Base-by-base conservation (phyloP, 2,113 vertebrate genomes). In the Scomber colias region DNA sequence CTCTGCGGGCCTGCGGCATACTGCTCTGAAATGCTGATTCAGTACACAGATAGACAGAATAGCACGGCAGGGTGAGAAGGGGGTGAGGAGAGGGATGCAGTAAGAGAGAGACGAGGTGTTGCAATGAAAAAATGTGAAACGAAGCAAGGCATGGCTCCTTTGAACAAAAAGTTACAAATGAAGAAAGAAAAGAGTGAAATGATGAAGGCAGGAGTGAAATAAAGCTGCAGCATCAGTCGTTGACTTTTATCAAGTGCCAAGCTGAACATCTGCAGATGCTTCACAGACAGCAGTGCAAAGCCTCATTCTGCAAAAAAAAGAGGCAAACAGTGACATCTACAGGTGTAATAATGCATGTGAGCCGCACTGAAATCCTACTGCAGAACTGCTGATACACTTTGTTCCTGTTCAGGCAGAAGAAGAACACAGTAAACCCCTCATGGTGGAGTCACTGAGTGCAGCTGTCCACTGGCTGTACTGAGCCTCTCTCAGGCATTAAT, bases 1-100 rank as follows among this genome's bases (percentile, higher is more conserved):
- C 85, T 87, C 89, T 92, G 92, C 93, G 90, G 90, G 92, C 87
- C 90, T 93, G 92, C 84, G 84, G 91, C 90, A 92, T 55, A 85
- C 75, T 83, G 88, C 87, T 90, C 77, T 59, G 71, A 92, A 93
- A 83, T 89, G 92, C 93, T 93, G 93, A 94, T 88, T 92, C 92
- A 93, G 92, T 88, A 89, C 76, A 86, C 86, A 86, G 87, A 86
- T 85, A 90, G 86, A 82, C 77, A 57, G 61, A 86, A 77, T 53
- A 63, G 79, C 67, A 85, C 2, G 2, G 51, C 65, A 49, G 75
- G 65, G 35, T 40, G 77, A 66, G 78, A 83, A 51, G 30, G 55
- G 70, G 81, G 80, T 66, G 73, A 71, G 75, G 83, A 53, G 74
- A 63, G 60, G 44, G 72, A 75, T 75, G 84, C 84, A 89, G 75